Evolutionary conservation across 1,140 invertebrate genomes (phyloP), one percentile per base, ranked within the genome.

Genomic region (Drusus annulatus): DNA sequence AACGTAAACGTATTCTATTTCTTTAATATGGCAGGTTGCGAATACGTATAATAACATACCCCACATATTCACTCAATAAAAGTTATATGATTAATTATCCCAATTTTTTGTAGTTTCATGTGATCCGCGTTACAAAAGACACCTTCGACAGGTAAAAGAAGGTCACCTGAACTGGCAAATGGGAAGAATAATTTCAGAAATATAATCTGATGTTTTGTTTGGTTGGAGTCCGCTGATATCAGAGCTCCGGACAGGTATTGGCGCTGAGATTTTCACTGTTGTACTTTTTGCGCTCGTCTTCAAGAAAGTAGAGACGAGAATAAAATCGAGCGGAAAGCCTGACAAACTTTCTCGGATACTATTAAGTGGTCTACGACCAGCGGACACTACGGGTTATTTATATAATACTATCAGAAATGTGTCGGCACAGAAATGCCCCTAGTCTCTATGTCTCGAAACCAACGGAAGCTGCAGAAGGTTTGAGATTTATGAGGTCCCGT

Each of bases 301-400:
- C 68, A 71, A 71, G 68, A 71, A 71, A 71, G 68, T 23, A 51
- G 68, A 69, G 17, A 51, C 68, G 68, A 50, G 68, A 36, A 71
- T 52, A 71, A 71, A 71, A 71, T 23, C 68, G 68, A 71, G 23
- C 68, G 45, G 68, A 71, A 71, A 52, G 68, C 31, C 50, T 21
- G 68, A 52, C 68, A 25, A 52, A 71, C 68, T 71, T 71, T 71
- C 68, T 71, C 68, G 68, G 68, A 25, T 10, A 21, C 68, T 71
- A 52, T 52, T 54, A 71, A 52, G 19, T 52, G 19, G 45, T 25
- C 50, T 71, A 19, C 58, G 13, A 23, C 15, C 21, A 60, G 63
- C 63, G 13, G 63, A 68, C 58, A 36, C 63, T 31, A 68, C 63
- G 16, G 63, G 63, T 68, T 68, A 68, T 68, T 68, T 68, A 68